phyloP scores from a whole-genome alignment of 2,113 vertebrate genomes.

The Cynocephalus volans region DNA sequence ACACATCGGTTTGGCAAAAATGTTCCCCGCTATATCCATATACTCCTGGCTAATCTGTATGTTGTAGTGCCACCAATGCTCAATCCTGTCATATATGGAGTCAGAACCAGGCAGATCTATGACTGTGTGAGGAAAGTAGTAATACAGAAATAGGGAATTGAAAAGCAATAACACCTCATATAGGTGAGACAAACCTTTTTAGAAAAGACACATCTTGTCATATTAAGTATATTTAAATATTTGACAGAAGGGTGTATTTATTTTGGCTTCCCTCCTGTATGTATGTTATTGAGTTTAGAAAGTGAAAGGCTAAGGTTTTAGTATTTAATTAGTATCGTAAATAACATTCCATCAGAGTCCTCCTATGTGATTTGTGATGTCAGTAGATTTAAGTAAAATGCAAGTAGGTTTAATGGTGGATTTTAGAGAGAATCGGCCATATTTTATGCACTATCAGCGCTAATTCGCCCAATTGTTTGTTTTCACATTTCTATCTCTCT shows the following conservation, averaged over 20 bases:
- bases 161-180: neutral
- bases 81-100: conserved; percentile 80
- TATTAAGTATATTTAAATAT: neutral
- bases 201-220: neutral
- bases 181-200: neutral
- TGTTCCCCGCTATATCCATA: conserved; percentile 55
- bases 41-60: conserved; percentile 80
- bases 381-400: neutral
- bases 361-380: neutral
- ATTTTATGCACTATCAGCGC: neutral
- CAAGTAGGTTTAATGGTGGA: neutral
- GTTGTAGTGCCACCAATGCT: conserved; percentile 79
- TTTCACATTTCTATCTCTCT: neutral
- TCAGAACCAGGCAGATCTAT: conserved; percentile 70
- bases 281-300: neutral
- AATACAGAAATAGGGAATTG: neutral
- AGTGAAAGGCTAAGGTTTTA: neutral
- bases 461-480: neutral
- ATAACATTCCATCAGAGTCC: neutral
- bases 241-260: neutral
- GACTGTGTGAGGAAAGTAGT: conserved; percentile 57
- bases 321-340: neutral
- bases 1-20: conserved; percentile 71
- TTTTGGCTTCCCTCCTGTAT: neutral
- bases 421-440: neutral